Evolutionary conservation across 2,797 vertebrate genomes (phyloP).

Genomic region (Sebastes elongatus): DNA sequence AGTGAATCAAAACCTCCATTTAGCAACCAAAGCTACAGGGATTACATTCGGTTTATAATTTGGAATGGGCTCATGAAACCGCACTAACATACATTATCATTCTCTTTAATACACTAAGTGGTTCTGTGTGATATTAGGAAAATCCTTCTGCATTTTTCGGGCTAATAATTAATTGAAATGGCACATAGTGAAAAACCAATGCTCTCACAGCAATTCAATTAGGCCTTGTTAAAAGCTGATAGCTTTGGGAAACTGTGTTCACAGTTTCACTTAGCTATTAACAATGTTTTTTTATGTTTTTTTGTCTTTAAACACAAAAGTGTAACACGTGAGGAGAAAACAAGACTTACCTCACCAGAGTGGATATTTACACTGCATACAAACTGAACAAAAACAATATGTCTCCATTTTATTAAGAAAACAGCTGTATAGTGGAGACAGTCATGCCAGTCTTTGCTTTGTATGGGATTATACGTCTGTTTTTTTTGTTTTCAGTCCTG

Average conservation of each 20-base stretch:
- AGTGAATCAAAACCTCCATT: conserved; percentile 82
- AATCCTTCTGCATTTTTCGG: conserved; percentile 81
- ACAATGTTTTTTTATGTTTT: conserved; percentile 32
- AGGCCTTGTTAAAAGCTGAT: conserved; percentile 81
- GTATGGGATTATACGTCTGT: neutral
- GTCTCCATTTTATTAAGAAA: conserved; percentile 5
- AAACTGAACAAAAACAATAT: conserved; percentile 19
- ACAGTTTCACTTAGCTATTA: conserved; percentile 76
- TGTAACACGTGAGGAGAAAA: conserved; percentile 37
- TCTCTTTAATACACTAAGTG: conserved; percentile 84
- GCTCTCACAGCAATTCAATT: conserved; percentile 85
- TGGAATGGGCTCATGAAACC: conserved; percentile 79
- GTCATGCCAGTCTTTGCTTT: conserved; percentile 14
- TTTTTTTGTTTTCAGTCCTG: neutral
- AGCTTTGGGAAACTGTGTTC: conserved; percentile 81
- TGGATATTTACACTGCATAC: conserved; percentile 12
- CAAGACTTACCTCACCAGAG: conserved; percentile 20
- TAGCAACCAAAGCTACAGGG: conserved; percentile 77
- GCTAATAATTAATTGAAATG: conserved; percentile 86
- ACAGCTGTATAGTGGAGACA: neutral
- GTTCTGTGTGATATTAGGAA: conserved; percentile 80
- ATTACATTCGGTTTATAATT: conserved; percentile 83
- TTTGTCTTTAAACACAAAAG: conserved; percentile 47
- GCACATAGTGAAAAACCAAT: conserved; percentile 81
- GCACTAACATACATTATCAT: conserved; percentile 80